A percentile compares a stretch with the other conserved stretches of the same genome.
Conservation (phyloP, 2,113 vertebrate species). For the Syngnathus scovelli region DNA sequence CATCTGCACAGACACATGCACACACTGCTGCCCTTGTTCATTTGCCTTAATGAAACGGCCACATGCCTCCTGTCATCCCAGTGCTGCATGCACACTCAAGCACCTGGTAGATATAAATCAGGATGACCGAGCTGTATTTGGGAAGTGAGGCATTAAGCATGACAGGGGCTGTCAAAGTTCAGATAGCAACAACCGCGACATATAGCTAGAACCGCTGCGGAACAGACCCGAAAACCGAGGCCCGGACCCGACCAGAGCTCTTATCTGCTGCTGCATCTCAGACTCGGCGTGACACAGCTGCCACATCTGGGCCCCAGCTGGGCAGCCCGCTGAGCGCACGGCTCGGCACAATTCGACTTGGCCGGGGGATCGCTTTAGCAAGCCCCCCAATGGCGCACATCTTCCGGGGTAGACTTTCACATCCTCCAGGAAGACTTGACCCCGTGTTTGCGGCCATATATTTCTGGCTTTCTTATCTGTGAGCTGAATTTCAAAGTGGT, state of each 20-base stretch:
- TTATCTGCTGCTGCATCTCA: constrained; percentile 65
- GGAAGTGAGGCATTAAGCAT: constrained; percentile 78
- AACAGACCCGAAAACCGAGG: constrained; percentile 54
- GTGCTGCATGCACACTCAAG: constrained; percentile 55
- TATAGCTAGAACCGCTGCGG: constrained; percentile 63
- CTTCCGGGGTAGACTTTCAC: constrained; percentile 7
- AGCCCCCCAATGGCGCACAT: constrained; percentile 24
- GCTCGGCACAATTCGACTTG: constrained; percentile 24
- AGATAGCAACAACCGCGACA: constrained; percentile 69
- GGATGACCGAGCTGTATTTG: constrained; percentile 67
- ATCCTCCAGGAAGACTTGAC: constrained; percentile 27
- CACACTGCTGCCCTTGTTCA: constrained; percentile 60
- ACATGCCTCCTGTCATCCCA: constrained; percentile 61
- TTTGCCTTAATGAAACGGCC: constrained; percentile 62
- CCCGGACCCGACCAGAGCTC: constrained; percentile 33
- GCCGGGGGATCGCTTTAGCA: constrained; percentile 23
- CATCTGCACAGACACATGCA: constrained; percentile 37
- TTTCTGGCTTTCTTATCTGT: constrained; percentile 45
- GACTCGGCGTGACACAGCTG: constrained; percentile 60
- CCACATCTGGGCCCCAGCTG: constrained; percentile 76
- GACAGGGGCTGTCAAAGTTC: constrained; percentile 75
- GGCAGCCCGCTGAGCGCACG: constrained; percentile 49
- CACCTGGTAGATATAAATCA: constrained; percentile 82
- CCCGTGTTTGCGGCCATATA: constrained; percentile 31
- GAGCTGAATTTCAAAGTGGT: constrained; percentile 44